These are phyloP conservation scores for Forbesichthys papilliferus DNA, from an alignment of 2,113 vertebrate genomes.

Conservation along the genomic window DNA sequence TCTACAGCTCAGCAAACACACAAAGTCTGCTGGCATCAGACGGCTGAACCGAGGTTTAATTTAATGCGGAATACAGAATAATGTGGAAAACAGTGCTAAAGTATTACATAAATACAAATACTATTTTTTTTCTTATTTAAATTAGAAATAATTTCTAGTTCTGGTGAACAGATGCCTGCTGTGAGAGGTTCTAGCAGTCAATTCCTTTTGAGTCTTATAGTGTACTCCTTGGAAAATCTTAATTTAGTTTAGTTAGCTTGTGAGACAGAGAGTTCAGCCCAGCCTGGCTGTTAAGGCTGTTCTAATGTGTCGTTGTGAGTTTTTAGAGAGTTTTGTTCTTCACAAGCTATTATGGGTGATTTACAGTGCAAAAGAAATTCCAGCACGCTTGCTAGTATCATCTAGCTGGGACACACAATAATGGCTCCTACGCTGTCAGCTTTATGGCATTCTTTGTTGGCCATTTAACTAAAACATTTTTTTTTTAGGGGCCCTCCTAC, in stretches of 20 bases:
- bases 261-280: no score
- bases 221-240: neutral
- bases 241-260: constrained; percentile 16
- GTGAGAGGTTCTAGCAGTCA: constrained; percentile 18
- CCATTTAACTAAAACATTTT: neutral
- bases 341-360: constrained; percentile 5
- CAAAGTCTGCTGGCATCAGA: constrained; percentile 8
- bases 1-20: constrained; percentile 14
- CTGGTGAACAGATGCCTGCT: neutral
- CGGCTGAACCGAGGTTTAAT: constrained; percentile 6
- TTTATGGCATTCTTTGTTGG: constrained; percentile 1
- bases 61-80: constrained; percentile 24
- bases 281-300: no score
- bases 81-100: neutral
- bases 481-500: neutral
- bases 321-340: constrained; percentile 15
- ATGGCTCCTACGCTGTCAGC: neutral
- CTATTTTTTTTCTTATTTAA: constrained; percentile 19
- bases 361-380: neutral
- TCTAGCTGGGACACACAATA: neutral
- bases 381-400: constrained; percentile 11
- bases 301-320: constrained; percentile 1
- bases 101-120: constrained; percentile 29
- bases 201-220: neutral
- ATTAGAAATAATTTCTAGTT: constrained; percentile 8